These are phyloP conservation scores for Neodon shergylaensis DNA, from an alignment of 2,113 vertebrate genomes.

Conservation along the genomic window DNA sequence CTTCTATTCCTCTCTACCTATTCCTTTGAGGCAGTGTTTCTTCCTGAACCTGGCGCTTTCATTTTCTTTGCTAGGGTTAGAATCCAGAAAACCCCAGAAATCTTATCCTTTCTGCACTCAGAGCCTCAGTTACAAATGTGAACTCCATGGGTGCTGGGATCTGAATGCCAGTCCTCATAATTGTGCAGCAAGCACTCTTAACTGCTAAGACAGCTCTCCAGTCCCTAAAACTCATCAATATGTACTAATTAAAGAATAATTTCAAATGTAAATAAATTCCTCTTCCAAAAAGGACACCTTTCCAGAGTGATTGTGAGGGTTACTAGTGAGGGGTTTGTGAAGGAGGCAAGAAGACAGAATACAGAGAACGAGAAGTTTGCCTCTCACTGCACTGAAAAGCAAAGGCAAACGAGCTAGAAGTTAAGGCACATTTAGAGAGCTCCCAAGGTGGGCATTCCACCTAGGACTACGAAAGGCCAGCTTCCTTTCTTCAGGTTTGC, in stretches of 20 bases:
- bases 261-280: not conserved
- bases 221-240: not conserved
- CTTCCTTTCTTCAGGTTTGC: not conserved
- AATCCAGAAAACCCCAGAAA: too few relatives aligned
- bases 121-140: not conserved
- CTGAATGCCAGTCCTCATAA: not conserved
- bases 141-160: not conserved
- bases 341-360: not conserved
- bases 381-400: slow-evolving; percentile 11
- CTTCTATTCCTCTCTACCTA: not conserved
- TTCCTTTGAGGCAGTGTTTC: not conserved
- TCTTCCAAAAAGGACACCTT: not conserved
- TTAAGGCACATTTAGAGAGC: slow-evolving; percentile 22
- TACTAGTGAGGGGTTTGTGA: not conserved
- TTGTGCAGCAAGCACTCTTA: not conserved
- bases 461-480: not conserved
- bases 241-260: not conserved
- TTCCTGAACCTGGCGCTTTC: not conserved
- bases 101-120: not conserved
- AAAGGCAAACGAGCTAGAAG: slow-evolving; percentile 23
- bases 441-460: not conserved
- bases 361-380: not conserved
- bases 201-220: not conserved
- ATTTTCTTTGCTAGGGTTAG: not conserved
- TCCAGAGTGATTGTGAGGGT: not conserved